Conservation (phyloP, 2,113 vertebrate species). For the Colossoma macropomum region DNA sequence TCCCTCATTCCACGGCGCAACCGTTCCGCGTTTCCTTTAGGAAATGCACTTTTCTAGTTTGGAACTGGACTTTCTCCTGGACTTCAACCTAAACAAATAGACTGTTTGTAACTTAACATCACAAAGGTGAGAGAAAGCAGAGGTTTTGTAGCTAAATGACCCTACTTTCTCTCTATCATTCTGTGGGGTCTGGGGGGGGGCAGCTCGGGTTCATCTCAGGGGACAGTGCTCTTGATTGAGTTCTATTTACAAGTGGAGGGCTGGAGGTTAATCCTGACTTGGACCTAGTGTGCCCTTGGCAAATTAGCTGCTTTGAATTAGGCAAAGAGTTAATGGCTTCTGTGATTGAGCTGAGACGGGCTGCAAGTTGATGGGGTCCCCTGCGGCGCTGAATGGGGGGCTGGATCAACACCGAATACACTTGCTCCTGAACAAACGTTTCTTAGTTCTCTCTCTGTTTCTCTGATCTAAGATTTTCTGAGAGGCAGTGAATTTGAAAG, state of each 20-base stretch:
- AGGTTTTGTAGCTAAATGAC: slow-evolving; percentile 56
- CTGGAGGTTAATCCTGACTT: slow-evolving; percentile 42
- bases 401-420: slow-evolving; percentile 69
- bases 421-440: slow-evolving; percentile 15
- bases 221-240: slow-evolving; percentile 66
- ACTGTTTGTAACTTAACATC: slow-evolving; percentile 67
- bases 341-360: slow-evolving; percentile 66
- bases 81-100: slow-evolving; percentile 52
- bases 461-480: slow-evolving; percentile 68
- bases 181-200: slow-evolving; percentile 37
- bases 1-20: too few relatives aligned
- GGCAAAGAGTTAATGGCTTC: slow-evolving; percentile 64
- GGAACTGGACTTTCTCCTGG: slow-evolving; percentile 61
- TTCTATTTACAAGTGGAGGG: slow-evolving; percentile 50
- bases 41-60: too few relatives aligned
- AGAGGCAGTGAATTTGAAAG: slow-evolving; percentile 67
- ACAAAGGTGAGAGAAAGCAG: slow-evolving; percentile 64
- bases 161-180: slow-evolving; percentile 54
- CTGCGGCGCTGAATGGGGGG: slow-evolving; percentile 62
- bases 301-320: slow-evolving; percentile 62
- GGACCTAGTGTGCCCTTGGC: slow-evolving; percentile 26
- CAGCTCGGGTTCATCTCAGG: slow-evolving; percentile 57
- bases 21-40: too few relatives aligned
- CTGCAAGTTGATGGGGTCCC: slow-evolving; percentile 55
- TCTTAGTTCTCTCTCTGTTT: background rate